Evolutionary conservation across 2,797 vertebrate genomes (phyloP), one percentile per base, ranked within the genome.

Genomic region (Neoniphon sammara): DNA sequence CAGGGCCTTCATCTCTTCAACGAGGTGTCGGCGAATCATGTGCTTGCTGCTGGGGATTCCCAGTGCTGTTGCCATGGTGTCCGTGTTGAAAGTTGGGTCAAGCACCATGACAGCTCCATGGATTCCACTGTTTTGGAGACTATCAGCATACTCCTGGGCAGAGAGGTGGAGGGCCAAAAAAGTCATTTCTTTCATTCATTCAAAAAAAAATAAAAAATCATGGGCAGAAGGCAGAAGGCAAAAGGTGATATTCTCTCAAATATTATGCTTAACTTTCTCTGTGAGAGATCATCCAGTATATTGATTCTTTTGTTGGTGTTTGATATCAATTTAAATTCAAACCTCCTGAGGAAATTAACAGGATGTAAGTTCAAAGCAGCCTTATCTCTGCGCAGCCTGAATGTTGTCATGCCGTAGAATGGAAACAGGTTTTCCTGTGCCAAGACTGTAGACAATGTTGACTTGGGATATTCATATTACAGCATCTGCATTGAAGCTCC

Each of bases 91-190:
- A 1, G 94, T 93, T 11, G 95, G 94, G 62, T 97, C 96, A 18
- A 97, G 92, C 52, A 97, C 93, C 91, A 97, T 92, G 81, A 96
- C 94, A 0, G 96, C 96, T 0, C 96, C 96, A 0, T 97, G 96
- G 30, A 97, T 91, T 0, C 96, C 96, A 0, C 95, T 95, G 83
- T 93, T 95, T 21, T 91, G 90, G 59, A 97, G 94, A 83, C 84
- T 93, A 73, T 96, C 96, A 0, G 94, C 94, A 9, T 94, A 97
- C 85, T 97, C 96, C 96, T 97, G 75, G 15, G 66, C 7, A 59
- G 11, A 66, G 6, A 58, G 39, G 67, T 2, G 44, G 7, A 56
- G 4, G 46, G 6, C 3, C 17, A 18, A 59, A 10, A 27, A 47
- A 11, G 18, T 27, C 18, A 30, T 20, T 61, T 23, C 1, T 31